Evolutionary conservation across 1,140 invertebrate genomes (phyloP).

Genomic region (Patella vulgata): DNA sequence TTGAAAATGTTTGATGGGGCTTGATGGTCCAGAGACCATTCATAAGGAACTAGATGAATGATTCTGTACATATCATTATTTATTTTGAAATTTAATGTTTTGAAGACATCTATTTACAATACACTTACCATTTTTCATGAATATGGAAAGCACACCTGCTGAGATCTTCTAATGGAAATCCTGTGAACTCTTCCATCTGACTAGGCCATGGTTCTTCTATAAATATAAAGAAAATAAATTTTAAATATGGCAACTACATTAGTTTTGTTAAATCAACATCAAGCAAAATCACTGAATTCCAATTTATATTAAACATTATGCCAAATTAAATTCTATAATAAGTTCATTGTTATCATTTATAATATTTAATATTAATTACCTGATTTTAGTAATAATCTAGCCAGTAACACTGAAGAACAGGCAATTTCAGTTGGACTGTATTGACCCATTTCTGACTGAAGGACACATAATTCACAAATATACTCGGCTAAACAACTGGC

Average conservation of each 20-base stretch:
- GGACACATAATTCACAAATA: slow-evolving; percentile 57
- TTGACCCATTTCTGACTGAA: slow-evolving; percentile 61
- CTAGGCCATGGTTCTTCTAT: slow-evolving; percentile 54
- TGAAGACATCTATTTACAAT: no score
- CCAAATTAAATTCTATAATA: no score
- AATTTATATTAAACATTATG: no score
- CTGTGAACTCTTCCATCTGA: slow-evolving; percentile 53
- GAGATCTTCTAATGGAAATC: slow-evolving; percentile 54
- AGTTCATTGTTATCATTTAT: not conserved
- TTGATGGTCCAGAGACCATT: no score
- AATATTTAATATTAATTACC: no score
- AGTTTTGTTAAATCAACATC: not conserved
- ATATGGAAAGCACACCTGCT: slow-evolving; percentile 57
- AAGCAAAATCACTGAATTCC: no score
- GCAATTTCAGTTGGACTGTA: slow-evolving; percentile 59
- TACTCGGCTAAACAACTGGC: slow-evolving; percentile 54
- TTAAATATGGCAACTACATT: no score
- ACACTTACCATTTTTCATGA: slow-evolving; percentile 63
- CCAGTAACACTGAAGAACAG: slow-evolving; percentile 56
- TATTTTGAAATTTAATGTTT: no score
- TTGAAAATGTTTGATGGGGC: no score
- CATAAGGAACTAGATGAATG: no score
- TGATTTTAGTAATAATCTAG: slow-evolving; percentile 48
- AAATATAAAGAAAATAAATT: slow-evolving; percentile 19
- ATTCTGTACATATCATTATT: not conserved